These are phyloP conservation scores for Nomada ferruginata DNA, from an alignment of 2,888 invertebrate genomes.

Conservation along the genomic window DNA sequence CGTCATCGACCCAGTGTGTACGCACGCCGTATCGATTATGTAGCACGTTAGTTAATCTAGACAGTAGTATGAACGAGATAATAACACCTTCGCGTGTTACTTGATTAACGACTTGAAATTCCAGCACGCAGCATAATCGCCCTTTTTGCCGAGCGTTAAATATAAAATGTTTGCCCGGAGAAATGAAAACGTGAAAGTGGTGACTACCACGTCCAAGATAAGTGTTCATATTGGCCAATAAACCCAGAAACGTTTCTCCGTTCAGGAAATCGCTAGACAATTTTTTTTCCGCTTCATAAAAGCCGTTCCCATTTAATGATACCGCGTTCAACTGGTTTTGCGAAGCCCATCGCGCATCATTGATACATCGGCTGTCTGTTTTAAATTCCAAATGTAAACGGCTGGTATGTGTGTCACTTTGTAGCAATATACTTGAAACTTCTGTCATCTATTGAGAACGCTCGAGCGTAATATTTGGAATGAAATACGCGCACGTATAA, in stretches of 20 bases:
- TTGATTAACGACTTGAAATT: slow-evolving; percentile 15
- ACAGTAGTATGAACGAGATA: slow-evolving; percentile 2
- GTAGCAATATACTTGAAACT: slow-evolving; percentile 21
- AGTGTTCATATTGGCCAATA: not conserved
- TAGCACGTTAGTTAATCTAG: slow-evolving; percentile 3
- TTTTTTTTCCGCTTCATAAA: slow-evolving; percentile 19
- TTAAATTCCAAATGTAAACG: slow-evolving; percentile 21
- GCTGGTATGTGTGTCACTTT: slow-evolving; percentile 26
- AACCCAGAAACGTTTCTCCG: slow-evolving; percentile 10
- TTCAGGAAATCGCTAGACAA: not conserved
- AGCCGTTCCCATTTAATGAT: not conserved
- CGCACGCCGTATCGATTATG: slow-evolving; percentile 13
- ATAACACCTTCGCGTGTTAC: slow-evolving; percentile 34
- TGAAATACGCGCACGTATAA: slow-evolving; percentile 25
- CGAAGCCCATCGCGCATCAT: not conserved
- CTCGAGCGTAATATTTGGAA: slow-evolving; percentile 21
- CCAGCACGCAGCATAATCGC: slow-evolving; percentile 4
- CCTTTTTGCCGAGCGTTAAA: not conserved
- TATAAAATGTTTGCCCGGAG: not conserved
- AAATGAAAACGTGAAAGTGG: slow-evolving; percentile 63
- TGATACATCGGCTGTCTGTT: not conserved
- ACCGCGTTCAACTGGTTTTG: not conserved
- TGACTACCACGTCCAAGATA: slow-evolving; percentile 22
- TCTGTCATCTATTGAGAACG: slow-evolving; percentile 50
- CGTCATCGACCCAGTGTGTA: not conserved